A percentile compares a stretch with the other conserved stretches of the same genome.
Conservation (phyloP, 2,888 invertebrate species). For the Ceraclea dissimilis region DNA sequence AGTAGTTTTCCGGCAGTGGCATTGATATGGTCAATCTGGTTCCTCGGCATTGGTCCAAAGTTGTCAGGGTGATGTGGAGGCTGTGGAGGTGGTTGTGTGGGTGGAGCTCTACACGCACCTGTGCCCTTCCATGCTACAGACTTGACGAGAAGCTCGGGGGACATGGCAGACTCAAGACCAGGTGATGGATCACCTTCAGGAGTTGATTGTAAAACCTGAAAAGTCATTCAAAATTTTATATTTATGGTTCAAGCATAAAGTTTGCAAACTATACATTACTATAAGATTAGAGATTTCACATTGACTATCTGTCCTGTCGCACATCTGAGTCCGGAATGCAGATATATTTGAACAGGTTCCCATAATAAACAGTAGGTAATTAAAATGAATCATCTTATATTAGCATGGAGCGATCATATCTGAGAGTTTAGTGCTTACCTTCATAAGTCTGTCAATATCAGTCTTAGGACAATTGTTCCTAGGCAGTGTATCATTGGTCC, state of each 20-base stretch:
- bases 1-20: slow-evolving; percentile 77
- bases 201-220: slow-evolving; percentile 43
- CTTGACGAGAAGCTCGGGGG: slow-evolving; percentile 58
- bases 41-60: slow-evolving; percentile 69
- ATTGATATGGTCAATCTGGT: slow-evolving; percentile 77
- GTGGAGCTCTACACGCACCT: slow-evolving; percentile 56
- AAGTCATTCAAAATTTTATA: too few relatives aligned
- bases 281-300: too few relatives aligned
- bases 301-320: too few relatives aligned
- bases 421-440: too few relatives aligned
- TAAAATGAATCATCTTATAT: too few relatives aligned
- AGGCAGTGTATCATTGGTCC: slow-evolving; percentile 82
- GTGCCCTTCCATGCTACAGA: slow-evolving; percentile 59
- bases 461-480: slow-evolving; percentile 70
- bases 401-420: too few relatives aligned
- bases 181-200: slow-evolving; percentile 53
- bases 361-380: too few relatives aligned
- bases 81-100: slow-evolving; percentile 42
- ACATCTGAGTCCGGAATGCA: too few relatives aligned
- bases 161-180: slow-evolving; percentile 52
- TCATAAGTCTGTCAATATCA: slow-evolving; percentile 61
- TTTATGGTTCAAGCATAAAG: too few relatives aligned
- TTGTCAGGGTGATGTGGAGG: slow-evolving; percentile 54
- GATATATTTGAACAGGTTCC: too few relatives aligned
- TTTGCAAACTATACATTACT: too few relatives aligned